Base-by-base conservation (phyloP, 1,140 invertebrate species). In the Atopsyche davidsoni region DNA sequence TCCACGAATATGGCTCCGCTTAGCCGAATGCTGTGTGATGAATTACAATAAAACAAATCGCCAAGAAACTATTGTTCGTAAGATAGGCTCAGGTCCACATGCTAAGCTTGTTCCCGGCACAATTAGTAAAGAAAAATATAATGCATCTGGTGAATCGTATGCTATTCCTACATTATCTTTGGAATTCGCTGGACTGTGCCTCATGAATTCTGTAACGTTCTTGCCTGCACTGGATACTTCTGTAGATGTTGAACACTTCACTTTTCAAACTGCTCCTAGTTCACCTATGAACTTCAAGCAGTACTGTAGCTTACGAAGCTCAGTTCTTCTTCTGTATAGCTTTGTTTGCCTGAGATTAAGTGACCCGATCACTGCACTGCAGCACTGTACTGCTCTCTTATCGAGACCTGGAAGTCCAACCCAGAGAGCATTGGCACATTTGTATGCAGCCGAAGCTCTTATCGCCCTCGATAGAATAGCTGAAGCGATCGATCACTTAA, bases 361-460 rank as follows among this genome's bases (percentile, higher is more conserved):
- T 36, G 91, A 97, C 71, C 86, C 87, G 51, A 64, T 86, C 10
- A 72, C 86, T n/a, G 87, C 92, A 3, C 70, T 92, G 10, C 46
- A 53, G 16, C 44, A 53, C 28, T 48, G 34, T 46, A 28, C 39
- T 1, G 43, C 46, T 3, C 16, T 54, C 13, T 24, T 50, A 2
- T 17, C 16, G 1, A 6, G 41, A 10, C 39, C 31, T 4, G 53
- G 43, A 7, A 44, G 16, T 31, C 22, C 42, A 1, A 43, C 25
- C 63, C 75, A 61, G 56, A 89, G 87, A 66, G 81, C 92, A 51
- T 72, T 95, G 51, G 89, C 82, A 0, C 85, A 92, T 67, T 79
- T 96, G 54, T 96, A 96, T 67, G 84, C 87, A 14, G 90, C 89
- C 1, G 92, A 97, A 69, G 85, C 90, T 32, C 69, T 91, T n/a